Evolutionary conservation across 37 sponge, comb jelly and placozoan genomes (phyloP).

Genomic region (Crambe crambe): DNA sequence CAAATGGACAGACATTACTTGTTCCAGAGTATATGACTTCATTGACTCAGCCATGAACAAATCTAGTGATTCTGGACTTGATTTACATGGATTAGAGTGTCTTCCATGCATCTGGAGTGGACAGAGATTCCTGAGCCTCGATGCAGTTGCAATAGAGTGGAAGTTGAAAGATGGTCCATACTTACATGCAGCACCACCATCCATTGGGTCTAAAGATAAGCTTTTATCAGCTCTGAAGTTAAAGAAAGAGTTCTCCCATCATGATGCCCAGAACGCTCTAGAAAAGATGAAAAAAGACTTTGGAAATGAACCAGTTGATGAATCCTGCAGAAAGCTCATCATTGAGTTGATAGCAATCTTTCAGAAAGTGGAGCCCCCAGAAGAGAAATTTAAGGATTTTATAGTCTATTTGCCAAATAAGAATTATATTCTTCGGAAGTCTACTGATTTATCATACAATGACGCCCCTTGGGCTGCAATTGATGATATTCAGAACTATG

Average conservation of each 20-base stretch:
- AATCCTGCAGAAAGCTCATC: slow-evolving; percentile 6
- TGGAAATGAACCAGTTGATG: slow-evolving; percentile 9
- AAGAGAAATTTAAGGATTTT: not conserved
- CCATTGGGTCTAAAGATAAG: not conserved
- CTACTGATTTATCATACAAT: slow-evolving; percentile 36
- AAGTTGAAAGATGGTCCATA: slow-evolving; percentile 44
- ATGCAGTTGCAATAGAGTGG: slow-evolving; percentile 24
- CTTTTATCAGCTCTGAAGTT: slow-evolving; percentile 32
- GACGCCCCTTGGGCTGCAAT: slow-evolving; percentile 44
- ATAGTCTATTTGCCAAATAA: slow-evolving; percentile 40
- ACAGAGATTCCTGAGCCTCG: slow-evolving; percentile 19
- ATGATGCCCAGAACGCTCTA: slow-evolving; percentile 47
- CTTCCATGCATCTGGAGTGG: slow-evolving; percentile 53
- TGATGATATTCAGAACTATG: not conserved
- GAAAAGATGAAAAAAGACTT: slow-evolving; percentile 39
- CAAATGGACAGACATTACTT: slow-evolving; percentile 14
- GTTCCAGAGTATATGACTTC: slow-evolving; percentile 17
- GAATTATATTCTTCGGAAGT: slow-evolving; percentile 16
- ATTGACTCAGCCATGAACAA: not conserved
- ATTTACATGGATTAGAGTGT: not conserved
- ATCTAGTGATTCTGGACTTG: no score
- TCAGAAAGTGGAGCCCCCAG: not conserved
- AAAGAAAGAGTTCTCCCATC: slow-evolving; percentile 11
- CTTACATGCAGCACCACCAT: slow-evolving; percentile 39
- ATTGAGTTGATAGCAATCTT: slow-evolving; percentile 6